phyloP scores from a whole-genome alignment of 2,797 vertebrate genomes.

The Peromyscus eremicus region DNA sequence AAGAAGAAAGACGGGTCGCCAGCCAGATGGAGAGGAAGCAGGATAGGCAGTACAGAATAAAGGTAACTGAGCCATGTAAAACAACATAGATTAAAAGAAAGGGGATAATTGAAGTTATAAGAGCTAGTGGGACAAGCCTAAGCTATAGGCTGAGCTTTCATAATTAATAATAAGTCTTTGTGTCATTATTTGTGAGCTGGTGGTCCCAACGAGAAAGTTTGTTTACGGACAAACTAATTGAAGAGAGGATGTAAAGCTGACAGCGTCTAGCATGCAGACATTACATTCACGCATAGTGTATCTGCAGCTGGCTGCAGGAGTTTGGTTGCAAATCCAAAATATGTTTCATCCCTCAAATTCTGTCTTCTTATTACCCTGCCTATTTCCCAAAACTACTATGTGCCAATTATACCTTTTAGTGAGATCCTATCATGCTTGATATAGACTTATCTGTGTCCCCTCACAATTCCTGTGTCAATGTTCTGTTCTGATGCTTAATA shows the following conservation, averaged over 20 bases:
- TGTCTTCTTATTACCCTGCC: background rate
- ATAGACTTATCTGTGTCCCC: background rate
- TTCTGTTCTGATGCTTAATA: background rate
- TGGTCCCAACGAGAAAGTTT: background rate
- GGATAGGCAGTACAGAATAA: background rate
- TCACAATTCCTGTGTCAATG: background rate
- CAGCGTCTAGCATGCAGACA: background rate
- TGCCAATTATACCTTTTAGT: background rate
- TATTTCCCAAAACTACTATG: background rate
- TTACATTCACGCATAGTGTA: background rate
- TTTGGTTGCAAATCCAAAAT: conserved; percentile 23
- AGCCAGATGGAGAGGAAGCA: background rate
- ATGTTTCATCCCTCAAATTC: background rate
- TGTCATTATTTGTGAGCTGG: background rate
- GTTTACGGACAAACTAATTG: background rate
- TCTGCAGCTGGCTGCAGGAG: no score
- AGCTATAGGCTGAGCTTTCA: background rate
- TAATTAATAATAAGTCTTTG: background rate
- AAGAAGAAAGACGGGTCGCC: background rate
- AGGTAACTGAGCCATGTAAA: background rate
- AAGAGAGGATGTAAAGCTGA: background rate
- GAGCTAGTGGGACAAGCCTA: background rate
- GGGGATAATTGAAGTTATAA: background rate
- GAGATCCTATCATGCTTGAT: background rate
- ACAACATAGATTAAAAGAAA: background rate